Percentiles rank a stretch among this genome's conserved stretches.
Conservation (phyloP, 2,888 invertebrate species). For the Papilio elwesi region DNA sequence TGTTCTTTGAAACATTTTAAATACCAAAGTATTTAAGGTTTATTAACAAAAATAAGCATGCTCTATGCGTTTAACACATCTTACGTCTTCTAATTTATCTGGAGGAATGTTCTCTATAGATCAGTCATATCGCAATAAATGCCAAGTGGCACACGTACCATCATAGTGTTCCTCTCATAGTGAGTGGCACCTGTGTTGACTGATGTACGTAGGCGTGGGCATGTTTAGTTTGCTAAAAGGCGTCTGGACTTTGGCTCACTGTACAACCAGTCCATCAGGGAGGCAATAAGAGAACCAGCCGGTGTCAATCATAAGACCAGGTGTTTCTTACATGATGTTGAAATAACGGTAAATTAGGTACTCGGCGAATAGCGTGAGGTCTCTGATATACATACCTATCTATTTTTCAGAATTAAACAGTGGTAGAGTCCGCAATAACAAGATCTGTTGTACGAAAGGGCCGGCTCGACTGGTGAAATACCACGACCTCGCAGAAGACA, state of each 20-base stretch:
- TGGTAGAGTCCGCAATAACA: no score
- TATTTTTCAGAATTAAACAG: no score
- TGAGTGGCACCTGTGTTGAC: constrained; percentile 11
- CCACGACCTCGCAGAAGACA: no score
- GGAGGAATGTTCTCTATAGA: constrained; percentile 23
- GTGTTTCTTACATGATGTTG: no score
- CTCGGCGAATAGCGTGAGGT: no score
- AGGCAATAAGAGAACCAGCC: neutral
- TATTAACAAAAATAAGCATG: neutral
- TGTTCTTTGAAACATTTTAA: no score
- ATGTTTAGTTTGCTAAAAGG: constrained; percentile 22
- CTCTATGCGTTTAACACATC: neutral
- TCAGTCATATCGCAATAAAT: constrained; percentile 34
- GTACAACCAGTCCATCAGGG: neutral
- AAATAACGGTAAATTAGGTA: no score
- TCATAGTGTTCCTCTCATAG: constrained; percentile 12
- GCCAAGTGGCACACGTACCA: constrained; percentile 22
- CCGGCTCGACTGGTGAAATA: no score
- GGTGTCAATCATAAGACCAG: neutral
- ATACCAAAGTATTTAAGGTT: no score
- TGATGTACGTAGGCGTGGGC: neutral
- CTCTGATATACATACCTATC: no score
- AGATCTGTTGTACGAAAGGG: no score
- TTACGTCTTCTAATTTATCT: constrained; percentile 2
- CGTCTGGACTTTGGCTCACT: neutral